These are phyloP conservation scores for Miltochrista miniata DNA, from an alignment of 2,888 invertebrate species.

Conservation along the genomic window DNA sequence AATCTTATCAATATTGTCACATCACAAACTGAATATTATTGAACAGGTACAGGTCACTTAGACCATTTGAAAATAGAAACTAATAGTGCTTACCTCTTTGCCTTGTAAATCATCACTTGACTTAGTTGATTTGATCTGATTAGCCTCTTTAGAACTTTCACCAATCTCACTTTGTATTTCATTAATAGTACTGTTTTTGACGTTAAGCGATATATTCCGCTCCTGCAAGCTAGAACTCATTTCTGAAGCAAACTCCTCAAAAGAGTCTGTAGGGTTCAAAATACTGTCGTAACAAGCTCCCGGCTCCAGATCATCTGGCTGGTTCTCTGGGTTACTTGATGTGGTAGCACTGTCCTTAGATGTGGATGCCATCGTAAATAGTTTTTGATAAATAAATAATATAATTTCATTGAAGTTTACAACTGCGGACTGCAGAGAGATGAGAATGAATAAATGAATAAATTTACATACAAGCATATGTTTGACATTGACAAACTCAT, in stretches of 20 bases:
- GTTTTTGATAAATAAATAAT: conserved; percentile 22
- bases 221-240: conserved; percentile 86
- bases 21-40: too few species aligned
- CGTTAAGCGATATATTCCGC: conserved; percentile 68
- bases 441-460: too few species aligned
- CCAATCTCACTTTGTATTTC: conserved; percentile 83
- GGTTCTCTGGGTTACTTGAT: conserved; percentile 43
- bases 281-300: conserved; percentile 85
- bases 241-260: conserved; percentile 87
- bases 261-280: conserved; percentile 88
- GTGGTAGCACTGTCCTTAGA: conserved; percentile 56
- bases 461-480: conserved; percentile 1
- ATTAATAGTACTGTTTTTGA: conserved; percentile 82
- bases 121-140: conserved; percentile 55
- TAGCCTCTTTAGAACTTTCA: conserved; percentile 57
- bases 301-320: conserved; percentile 64
- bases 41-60: too few species aligned
- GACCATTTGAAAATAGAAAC: neutral
- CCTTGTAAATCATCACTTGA: conserved; percentile 68
- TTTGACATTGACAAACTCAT: conserved; percentile 4
- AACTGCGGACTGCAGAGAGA: conserved; percentile 21
- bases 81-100: conserved; percentile 60
- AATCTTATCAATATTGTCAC: too few species aligned
- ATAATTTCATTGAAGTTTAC: conserved; percentile 21
- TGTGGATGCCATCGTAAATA: conserved; percentile 65